Conservation (phyloP, 1,140 invertebrate species). For the Drosophila sechellia region DNA sequence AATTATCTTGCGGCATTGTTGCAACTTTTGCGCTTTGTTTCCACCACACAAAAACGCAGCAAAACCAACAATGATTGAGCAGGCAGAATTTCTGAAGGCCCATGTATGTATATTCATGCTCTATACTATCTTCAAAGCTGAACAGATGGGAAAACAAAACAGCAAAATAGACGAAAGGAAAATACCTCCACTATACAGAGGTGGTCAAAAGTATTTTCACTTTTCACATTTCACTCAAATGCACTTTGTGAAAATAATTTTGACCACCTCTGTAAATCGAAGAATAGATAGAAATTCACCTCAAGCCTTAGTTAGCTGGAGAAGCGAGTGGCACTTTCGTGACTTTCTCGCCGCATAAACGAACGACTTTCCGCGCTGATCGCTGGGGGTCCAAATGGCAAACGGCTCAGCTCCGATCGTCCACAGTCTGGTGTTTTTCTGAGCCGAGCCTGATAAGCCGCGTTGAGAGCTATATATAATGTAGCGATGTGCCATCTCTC, state of each 20-base stretch:
- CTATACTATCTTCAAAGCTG: constrained; percentile 1
- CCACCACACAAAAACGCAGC: constrained; percentile 12
- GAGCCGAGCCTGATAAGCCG: constrained; percentile 24
- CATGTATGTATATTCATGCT: neutral
- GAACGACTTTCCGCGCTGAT: constrained; percentile 14
- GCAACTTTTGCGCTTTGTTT: constrained; percentile 76
- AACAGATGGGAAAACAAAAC: constrained; percentile 1
- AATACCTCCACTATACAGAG: no score
- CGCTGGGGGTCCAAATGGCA: constrained; percentile 40
- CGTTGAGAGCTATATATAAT: no score
- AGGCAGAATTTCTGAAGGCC: constrained; percentile 5
- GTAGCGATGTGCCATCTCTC: no score
- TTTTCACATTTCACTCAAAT: no score
- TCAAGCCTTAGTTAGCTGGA: no score
- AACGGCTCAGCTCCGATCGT: neutral
- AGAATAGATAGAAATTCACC: no score
- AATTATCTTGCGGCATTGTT: constrained; percentile 74
- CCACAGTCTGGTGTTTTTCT: constrained; percentile 13
- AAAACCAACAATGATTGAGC: constrained; percentile 22
- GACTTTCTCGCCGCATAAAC: constrained; percentile 11
- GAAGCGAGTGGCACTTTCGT: neutral
- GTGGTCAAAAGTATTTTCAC: no score
- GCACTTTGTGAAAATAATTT: no score
- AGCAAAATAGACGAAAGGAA: constrained; percentile 4
- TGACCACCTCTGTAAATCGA: no score